Percentiles rank a stretch among this genome's conserved stretches.
These are phyloP conservation scores for Acipenser ruthenus DNA, from an alignment of 2,797 vertebrate species.

Conservation along the genomic window DNA sequence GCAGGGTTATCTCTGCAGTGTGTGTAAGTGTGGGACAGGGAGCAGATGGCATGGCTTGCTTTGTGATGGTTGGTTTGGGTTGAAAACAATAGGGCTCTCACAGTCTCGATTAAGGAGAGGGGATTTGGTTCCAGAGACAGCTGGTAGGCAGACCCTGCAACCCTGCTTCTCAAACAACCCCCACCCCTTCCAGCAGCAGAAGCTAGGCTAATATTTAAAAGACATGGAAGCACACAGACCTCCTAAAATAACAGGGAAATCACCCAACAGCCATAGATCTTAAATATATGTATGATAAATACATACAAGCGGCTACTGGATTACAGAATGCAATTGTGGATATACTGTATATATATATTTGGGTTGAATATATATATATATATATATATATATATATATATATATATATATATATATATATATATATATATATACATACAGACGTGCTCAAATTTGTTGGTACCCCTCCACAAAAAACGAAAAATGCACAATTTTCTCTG, in stretches of 20 bases:
- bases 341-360: background rate
- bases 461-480: too few species aligned
- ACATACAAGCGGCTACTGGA: background rate
- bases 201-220: conserved; percentile 60
- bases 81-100: conserved; percentile 67
- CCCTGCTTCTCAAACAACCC: conserved; percentile 37
- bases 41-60: conserved; percentile 64
- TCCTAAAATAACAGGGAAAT: conserved; percentile 2
- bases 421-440: too few species aligned
- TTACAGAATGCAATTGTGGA: background rate
- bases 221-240: conserved; percentile 44
- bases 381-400: background rate
- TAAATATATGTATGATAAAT: background rate
- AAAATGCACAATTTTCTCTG: too few species aligned
- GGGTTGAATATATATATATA: background rate
- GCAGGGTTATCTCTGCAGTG: conserved; percentile 12
- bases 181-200: background rate
- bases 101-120: conserved; percentile 50
- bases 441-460: too few species aligned
- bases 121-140: conserved; percentile 54
- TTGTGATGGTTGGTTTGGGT: conserved; percentile 50
- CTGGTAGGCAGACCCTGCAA: conserved; percentile 54
- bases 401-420: background rate
- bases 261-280: too few species aligned
- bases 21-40: background rate